phyloP scores from a whole-genome alignment of 2,797 vertebrate genomes.

The Spinus olivaceus region DNA sequence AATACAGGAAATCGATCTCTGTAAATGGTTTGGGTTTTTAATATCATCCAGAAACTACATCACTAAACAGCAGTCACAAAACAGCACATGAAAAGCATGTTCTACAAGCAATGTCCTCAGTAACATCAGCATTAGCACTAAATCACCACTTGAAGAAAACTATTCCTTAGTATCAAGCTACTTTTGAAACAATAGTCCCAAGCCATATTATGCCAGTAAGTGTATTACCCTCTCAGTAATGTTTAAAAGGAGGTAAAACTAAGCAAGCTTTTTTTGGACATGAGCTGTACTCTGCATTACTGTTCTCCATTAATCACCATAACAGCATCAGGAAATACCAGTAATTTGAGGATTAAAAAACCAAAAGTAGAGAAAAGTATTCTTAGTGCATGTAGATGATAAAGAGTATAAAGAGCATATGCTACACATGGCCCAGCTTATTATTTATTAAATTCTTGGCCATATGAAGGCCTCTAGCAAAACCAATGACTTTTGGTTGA shows the following conservation, averaged over 20 bases:
- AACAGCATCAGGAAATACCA: background rate
- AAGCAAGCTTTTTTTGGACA: background rate
- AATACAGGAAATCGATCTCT: background rate
- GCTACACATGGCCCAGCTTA: background rate
- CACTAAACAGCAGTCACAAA: background rate
- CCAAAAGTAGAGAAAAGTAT: background rate
- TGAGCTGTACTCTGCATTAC: background rate
- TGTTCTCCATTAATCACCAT: background rate
- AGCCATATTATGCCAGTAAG: background rate
- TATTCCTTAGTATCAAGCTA: background rate
- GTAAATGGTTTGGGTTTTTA: background rate
- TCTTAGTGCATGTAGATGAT: background rate
- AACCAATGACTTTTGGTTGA: background rate
- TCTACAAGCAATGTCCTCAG: background rate
- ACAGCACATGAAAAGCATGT: background rate
- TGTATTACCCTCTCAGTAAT: background rate
- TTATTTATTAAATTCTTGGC: background rate
- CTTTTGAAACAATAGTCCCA: background rate
- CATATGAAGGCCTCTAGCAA: background rate
- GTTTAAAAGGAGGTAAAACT: background rate
- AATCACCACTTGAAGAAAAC: background rate
- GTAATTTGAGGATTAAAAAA: background rate
- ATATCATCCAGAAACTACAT: background rate
- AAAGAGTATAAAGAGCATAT: background rate
- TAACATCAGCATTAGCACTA: background rate